These are phyloP conservation scores for Zophobas morio DNA, from an alignment of 1,140 invertebrate species.

Conservation along the genomic window DNA sequence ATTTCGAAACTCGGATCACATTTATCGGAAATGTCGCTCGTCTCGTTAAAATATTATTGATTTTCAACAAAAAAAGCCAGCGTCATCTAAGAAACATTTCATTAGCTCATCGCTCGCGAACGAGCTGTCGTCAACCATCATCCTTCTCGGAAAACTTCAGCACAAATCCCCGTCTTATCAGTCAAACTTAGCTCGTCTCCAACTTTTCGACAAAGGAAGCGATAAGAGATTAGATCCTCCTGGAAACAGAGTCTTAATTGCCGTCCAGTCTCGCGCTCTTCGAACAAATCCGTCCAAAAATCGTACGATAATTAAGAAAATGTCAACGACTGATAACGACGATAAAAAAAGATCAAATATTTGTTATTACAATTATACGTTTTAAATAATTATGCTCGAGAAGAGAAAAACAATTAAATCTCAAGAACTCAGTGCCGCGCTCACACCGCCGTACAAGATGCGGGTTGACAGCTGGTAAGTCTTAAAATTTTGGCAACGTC, in stretches of 20 bases:
- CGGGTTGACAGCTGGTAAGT: conserved; percentile 33
- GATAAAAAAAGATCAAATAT: conserved; percentile 48
- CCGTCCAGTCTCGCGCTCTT: background rate
- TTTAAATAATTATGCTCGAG: conserved; percentile 37
- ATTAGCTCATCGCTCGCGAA: too few species aligned
- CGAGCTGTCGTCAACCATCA: too few species aligned
- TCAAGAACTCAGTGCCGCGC: conserved; percentile 16
- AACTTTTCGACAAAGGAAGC: too few species aligned
- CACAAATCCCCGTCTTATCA: too few species aligned
- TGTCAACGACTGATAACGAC: conserved; percentile 47
- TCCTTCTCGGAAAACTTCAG: too few species aligned
- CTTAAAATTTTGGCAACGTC: conserved; percentile 16
- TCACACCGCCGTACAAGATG: conserved; percentile 11
- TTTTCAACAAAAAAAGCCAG: too few species aligned
- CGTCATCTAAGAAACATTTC: too few species aligned
- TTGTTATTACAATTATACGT: conserved; percentile 44
- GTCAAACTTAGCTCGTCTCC: too few species aligned
- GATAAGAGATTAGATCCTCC: background rate
- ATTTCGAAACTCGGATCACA: too few species aligned
- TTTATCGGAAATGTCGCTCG: too few species aligned
- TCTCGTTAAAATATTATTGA: too few species aligned
- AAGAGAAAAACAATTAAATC: conserved; percentile 33
- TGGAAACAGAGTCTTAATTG: conserved; percentile 1
- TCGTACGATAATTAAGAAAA: conserved; percentile 37
- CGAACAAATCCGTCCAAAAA: conserved; percentile 34